Evolutionary conservation across 2,113 vertebrate species (phyloP).

Genomic region (Salminus brasiliensis): DNA sequence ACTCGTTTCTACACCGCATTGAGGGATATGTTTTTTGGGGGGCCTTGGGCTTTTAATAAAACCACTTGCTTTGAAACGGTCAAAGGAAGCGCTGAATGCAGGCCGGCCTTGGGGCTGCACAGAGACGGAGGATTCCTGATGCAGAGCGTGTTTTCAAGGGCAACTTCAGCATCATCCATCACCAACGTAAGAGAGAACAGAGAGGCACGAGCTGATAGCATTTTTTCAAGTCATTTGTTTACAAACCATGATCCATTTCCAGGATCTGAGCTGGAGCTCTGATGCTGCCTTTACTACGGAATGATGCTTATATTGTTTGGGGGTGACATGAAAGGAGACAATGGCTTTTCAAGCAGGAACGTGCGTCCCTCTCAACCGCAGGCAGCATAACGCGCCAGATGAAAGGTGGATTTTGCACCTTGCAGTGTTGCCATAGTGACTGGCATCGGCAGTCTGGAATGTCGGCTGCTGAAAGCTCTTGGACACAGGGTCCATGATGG

Average conservation of each 20-base stretch:
- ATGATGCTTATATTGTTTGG: conserved; percentile 1
- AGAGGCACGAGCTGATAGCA: not conserved
- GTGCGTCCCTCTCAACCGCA: conserved; percentile 24
- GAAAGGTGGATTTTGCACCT: conserved; percentile 47
- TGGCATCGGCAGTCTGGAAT: conserved; percentile 26
- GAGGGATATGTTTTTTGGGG: not conserved
- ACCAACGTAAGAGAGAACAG: not conserved
- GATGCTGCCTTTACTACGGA: not conserved
- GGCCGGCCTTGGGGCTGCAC: not conserved
- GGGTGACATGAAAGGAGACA: not conserved
- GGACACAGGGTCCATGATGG: conserved; percentile 20
- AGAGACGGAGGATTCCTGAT: not conserved
- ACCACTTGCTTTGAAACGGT: conserved; percentile 13
- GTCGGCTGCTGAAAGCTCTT: conserved; percentile 34
- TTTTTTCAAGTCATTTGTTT: conserved; percentile 35
- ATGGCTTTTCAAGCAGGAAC: conserved; percentile 15
- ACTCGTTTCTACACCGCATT: not conserved
- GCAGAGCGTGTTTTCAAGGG: conserved; percentile 36
- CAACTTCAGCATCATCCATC: conserved; percentile 12
- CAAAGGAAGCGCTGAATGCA: conserved; percentile 4
- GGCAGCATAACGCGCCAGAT: conserved; percentile 40
- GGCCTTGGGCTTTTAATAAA: conserved; percentile 19
- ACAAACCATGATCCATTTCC: not conserved
- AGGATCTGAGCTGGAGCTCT: not conserved
- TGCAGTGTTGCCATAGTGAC: conserved; percentile 59